Evolutionary conservation across 1,140 invertebrate species (phyloP).

Genomic region (Heliconius congener): DNA sequence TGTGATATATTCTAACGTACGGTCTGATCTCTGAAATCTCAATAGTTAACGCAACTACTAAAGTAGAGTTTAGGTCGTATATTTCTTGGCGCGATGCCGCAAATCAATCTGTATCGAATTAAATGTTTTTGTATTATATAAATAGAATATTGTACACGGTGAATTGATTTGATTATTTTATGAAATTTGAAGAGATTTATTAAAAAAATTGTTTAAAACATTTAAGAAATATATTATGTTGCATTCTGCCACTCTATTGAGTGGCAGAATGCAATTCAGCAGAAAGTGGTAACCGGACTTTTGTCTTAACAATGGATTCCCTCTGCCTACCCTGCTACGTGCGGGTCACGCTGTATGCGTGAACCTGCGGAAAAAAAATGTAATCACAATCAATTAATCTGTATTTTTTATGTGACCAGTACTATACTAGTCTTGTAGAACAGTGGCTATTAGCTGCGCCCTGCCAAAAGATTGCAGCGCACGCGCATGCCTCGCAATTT

Average conservation of each 20-base stretch:
- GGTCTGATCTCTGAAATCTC: not conserved
- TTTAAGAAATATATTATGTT: no score
- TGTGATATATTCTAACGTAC: slow-evolving; percentile 6
- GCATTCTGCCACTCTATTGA: no score
- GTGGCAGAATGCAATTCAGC: no score
- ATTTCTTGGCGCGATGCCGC: not conserved
- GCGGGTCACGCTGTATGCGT: no score
- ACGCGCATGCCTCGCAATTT: slow-evolving; percentile 16
- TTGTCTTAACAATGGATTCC: no score
- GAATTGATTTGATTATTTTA: no score
- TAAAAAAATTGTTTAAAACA: no score
- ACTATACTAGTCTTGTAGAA: not conserved
- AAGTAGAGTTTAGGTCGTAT: not conserved
- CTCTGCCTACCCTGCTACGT: no score
- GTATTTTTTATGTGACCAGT: slow-evolving; percentile 12
- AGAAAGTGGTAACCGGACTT: no score
- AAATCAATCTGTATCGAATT: not conserved
- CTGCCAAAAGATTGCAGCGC: slow-evolving; percentile 25
- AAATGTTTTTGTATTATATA: not conserved
- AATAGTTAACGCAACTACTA: not conserved
- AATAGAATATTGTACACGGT: not conserved
- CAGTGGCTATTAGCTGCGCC: not conserved
- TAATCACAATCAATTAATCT: no score
- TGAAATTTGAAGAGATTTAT: no score
- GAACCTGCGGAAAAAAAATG: no score